Evolutionary conservation across 2,888 invertebrate genomes (phyloP).

Genomic region (Rhagonycha lutea): DNA sequence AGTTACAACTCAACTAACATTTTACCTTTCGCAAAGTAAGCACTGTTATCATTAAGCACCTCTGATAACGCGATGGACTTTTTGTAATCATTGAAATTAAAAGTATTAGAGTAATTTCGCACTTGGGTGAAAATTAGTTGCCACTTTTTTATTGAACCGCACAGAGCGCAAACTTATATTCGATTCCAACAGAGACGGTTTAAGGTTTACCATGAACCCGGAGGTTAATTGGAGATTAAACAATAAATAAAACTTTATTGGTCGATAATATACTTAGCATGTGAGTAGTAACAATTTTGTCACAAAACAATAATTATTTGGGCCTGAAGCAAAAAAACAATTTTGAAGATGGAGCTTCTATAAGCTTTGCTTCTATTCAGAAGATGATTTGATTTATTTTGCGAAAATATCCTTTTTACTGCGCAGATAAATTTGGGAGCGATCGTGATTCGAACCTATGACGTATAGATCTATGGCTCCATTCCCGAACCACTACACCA

Average conservation of each 20-base stretch:
- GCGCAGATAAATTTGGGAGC: too few relatives aligned
- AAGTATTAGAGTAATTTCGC: background rate
- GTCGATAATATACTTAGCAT: background rate
- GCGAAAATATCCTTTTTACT: too few relatives aligned
- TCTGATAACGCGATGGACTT: background rate
- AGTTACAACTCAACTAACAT: background rate
- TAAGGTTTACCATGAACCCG: background rate
- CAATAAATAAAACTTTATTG: background rate
- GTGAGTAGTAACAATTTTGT: background rate
- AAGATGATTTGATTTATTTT: too few relatives aligned
- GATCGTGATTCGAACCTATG: too few relatives aligned
- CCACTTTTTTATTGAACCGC: background rate
- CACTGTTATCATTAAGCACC: background rate
- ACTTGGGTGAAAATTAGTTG: background rate
- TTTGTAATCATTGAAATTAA: background rate
- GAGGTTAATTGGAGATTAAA: background rate
- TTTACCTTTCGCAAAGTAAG: background rate
- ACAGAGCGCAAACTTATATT: background rate
- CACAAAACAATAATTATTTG: background rate
- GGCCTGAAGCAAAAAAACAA: too few relatives aligned
- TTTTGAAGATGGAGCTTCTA: too few relatives aligned
- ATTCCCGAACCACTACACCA: too few relatives aligned
- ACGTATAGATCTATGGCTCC: too few relatives aligned
- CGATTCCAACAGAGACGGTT: background rate
- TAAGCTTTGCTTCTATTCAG: too few relatives aligned